These are phyloP conservation scores for Aix galericulata DNA, from an alignment of 2,113 vertebrate species.

Conservation along the genomic window DNA sequence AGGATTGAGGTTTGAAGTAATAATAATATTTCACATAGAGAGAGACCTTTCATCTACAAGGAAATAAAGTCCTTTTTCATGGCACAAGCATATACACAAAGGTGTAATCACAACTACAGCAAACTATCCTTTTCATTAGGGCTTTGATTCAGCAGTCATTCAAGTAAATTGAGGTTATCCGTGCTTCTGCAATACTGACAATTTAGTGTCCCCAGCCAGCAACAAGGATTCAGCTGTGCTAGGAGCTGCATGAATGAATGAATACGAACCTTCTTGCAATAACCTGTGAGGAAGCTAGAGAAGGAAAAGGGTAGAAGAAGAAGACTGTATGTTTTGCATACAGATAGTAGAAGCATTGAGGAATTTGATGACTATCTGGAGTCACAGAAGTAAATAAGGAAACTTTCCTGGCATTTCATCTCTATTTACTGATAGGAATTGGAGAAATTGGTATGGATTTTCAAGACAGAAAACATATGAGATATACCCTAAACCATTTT, in stretches of 20 bases:
- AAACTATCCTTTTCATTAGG: background rate
- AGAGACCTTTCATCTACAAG: background rate
- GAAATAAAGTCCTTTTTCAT: conserved; percentile 24
- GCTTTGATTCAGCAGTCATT: background rate
- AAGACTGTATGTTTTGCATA: background rate
- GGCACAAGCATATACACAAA: background rate
- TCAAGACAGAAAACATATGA: background rate
- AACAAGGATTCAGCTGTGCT: background rate
- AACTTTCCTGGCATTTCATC: background rate
- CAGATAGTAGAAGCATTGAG: fast-evolving
- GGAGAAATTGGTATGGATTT: background rate
- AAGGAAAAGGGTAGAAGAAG: background rate
- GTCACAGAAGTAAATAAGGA: background rate
- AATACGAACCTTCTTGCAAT: background rate
- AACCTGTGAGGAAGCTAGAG: background rate
- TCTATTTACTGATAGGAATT: background rate
- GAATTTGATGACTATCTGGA: background rate
- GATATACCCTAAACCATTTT: background rate
- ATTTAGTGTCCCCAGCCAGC: background rate
- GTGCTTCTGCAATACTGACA: background rate
- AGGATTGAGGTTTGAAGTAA: background rate
- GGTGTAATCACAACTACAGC: conserved; percentile 3
- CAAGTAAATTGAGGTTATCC: conserved; percentile 13
- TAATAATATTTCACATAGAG: conserved; percentile 12
- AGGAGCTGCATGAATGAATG: background rate